A percentile compares a stretch with the other conserved stretches of the same genome.
These are phyloP conservation scores for Epizoanthus ramosus DNA, from an alignment of 92 coral and sea anemone species.

Conservation along the genomic window DNA sequence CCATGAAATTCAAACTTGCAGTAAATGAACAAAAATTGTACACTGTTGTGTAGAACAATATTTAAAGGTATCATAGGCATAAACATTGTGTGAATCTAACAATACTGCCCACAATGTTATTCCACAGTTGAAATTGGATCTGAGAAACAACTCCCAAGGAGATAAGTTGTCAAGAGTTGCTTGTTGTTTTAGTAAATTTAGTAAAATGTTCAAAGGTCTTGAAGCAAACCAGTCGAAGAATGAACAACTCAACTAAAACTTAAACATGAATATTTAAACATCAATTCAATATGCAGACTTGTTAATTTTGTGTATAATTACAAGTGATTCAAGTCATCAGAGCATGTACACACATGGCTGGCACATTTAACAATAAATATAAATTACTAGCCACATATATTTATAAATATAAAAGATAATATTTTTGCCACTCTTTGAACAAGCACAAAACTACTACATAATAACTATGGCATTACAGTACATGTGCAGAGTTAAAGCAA, in stretches of 20 bases:
- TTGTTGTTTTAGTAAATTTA: no score
- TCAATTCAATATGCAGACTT: neutral
- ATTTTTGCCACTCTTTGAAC: neutral
- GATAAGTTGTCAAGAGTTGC: neutral
- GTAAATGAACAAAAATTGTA: neutral
- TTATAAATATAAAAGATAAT: neutral
- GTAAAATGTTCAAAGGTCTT: neutral
- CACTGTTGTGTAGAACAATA: neutral
- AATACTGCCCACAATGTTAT: neutral
- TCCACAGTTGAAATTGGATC: slow-evolving; percentile 6
- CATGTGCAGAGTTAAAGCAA: neutral
- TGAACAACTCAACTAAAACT: neutral
- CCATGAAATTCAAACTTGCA: neutral
- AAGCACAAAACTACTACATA: neutral
- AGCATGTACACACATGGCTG: slow-evolving; percentile 28
- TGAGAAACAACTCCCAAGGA: neutral
- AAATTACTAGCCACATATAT: slow-evolving; percentile 3
- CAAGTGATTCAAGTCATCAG: neutral
- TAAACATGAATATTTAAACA: neutral
- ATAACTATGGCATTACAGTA: neutral
- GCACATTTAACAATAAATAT: slow-evolving; percentile 1
- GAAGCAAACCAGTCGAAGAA: neutral
- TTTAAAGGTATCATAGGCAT: neutral
- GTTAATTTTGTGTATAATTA: slow-evolving; percentile 8
- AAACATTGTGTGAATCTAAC: neutral